A percentile compares a stretch with the other conserved stretches of the same genome.
Evolutionary conservation across 64 coral and sea anemone genomes (phyloP).

Genomic region (Trachythela sp.): DNA sequence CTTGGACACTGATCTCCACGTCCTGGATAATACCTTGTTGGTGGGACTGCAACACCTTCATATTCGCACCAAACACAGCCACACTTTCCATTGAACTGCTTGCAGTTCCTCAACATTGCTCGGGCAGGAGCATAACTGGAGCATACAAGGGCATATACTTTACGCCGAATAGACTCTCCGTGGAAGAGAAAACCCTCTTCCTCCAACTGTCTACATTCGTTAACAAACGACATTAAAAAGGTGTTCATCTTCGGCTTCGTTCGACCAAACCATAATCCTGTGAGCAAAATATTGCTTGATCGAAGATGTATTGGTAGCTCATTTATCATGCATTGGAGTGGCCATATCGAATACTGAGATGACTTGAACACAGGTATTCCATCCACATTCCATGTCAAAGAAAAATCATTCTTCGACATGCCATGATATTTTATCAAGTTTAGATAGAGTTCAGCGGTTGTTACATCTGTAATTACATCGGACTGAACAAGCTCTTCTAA

Average conservation of each 20-base stretch:
- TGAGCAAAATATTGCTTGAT: background rate
- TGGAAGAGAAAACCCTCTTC: background rate
- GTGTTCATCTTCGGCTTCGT: constrained; percentile 6
- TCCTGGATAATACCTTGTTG: background rate
- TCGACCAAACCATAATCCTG: background rate
- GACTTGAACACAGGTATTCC: constrained; percentile 17
- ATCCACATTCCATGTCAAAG: too few species aligned
- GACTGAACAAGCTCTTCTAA: background rate
- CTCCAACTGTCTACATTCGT: background rate
- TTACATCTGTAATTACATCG: background rate
- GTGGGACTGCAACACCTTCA: background rate
- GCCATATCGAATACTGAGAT: constrained; percentile 4
- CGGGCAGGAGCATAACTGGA: background rate
- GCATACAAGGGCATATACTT: background rate
- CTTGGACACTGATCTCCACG: background rate
- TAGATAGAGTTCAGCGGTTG: background rate
- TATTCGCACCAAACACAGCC: constrained; percentile 4
- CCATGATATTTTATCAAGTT: background rate
- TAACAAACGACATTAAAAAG: background rate
- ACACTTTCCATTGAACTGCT: constrained; percentile 5
- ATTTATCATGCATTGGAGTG: constrained; percentile 8
- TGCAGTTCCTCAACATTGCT: background rate
- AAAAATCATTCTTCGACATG: too few species aligned
- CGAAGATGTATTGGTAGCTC: constrained; percentile 3
- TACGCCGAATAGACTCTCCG: background rate